Base-by-base conservation (phyloP, 92 coral and sea anemone genomes). In the Plumapathes pennacea region DNA sequence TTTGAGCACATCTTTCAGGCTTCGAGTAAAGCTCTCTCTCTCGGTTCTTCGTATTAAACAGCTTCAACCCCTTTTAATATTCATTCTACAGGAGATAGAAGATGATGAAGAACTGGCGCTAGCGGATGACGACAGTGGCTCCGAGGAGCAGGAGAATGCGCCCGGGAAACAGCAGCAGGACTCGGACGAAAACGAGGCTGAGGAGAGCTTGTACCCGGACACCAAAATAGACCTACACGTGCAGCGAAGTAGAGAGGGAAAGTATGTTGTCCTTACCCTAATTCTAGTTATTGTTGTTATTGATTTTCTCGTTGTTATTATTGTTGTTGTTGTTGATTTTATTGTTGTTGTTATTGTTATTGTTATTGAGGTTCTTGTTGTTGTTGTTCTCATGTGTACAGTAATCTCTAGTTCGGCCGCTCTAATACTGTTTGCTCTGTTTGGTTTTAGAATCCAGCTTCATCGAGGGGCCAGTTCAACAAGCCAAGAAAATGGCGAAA, bases 181-280 rank as follows among this genome's bases (percentile, higher is more conserved):
- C 13, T 49, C 54, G 31, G 80, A 67, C 1, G 94, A 88, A 4
- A 65, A 50, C 10, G 82, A 74, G 23, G 80, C 49, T 29, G 78
- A 39, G 20, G 32, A 47, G 5, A 56, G 79, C 18, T 59, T 74
- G 54, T 92, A 79, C 40, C 98, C 98, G 26, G 96, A 92, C 55
- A 92, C 98, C 12, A 88, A 79, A 40, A 80, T 92, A 45, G 90
- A 85, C 46, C 54, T 92, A n/a, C n/a, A n/a, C n/a, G n/a, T n/a
- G 50, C 87, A 80, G 38, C 59, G 84, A 62, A 85, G 82, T 21
- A 88, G 81, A 66, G 87, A 82, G 25, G 90, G 96, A 52, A 92
- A 88, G 95, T 87, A 68, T 77, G 89, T 47, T 4, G 15, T 7
- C 5, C 3, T 33, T 46, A 22, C 26, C 3, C 4, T 46, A 13